Percentiles rank a stretch among this genome's conserved stretches.
Conservation (phyloP, 2,113 vertebrate species). For the Beaufortia kweichowensis region DNA sequence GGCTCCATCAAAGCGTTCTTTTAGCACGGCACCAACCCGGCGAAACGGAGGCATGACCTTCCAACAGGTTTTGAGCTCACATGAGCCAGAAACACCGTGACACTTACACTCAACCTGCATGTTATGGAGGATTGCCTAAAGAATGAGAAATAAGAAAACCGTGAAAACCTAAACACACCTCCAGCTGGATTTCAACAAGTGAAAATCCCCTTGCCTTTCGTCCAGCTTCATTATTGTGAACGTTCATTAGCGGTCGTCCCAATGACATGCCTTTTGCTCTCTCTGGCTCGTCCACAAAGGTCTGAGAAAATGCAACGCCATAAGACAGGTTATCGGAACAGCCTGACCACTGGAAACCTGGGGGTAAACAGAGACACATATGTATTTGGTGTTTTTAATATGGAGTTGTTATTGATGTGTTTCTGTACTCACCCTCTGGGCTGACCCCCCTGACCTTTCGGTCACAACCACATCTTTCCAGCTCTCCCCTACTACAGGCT, state of each 20-base stretch:
- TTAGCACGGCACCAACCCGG: constrained; percentile 70
- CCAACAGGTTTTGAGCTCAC: constrained; percentile 76
- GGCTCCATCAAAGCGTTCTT: constrained; percentile 75
- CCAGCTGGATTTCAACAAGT: background rate
- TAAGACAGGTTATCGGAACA: constrained; percentile 80
- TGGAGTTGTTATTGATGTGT: background rate
- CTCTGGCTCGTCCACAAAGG: constrained; percentile 76
- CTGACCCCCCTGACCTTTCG: constrained; percentile 74
- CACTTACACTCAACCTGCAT: constrained; percentile 79
- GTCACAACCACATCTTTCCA: constrained; percentile 79
- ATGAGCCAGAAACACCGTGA: constrained; percentile 75
- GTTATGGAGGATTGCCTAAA: constrained; percentile 79
- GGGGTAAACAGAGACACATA: background rate
- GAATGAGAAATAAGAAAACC: constrained; percentile 2
- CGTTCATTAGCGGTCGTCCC: constrained; percentile 73
- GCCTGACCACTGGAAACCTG: constrained; percentile 80
- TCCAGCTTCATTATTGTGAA: constrained; percentile 77
- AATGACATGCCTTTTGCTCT: constrained; percentile 69
- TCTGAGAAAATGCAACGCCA: constrained; percentile 78
- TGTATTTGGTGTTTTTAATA: background rate
- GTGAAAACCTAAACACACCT: background rate
- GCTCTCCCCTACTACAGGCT: constrained; percentile 76
- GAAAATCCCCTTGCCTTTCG: constrained; percentile 67
- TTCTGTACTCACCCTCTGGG: constrained; percentile 70
- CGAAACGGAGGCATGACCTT: constrained; percentile 77